phyloP scores from a whole-genome alignment of 2,797 vertebrate species.

The Characodon lateralis region DNA sequence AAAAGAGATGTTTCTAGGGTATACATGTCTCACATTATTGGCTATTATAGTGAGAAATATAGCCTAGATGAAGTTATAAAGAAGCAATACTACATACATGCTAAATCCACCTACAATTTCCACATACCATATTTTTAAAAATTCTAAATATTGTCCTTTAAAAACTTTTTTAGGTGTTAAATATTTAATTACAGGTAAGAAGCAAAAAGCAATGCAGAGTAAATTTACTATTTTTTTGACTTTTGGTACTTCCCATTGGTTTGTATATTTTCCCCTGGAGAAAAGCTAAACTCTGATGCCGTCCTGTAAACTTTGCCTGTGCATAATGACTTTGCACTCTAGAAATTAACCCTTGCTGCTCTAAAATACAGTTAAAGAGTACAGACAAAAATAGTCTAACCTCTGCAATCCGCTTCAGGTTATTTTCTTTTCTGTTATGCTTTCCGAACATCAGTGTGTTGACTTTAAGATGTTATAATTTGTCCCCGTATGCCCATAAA shows the following conservation, averaged over 20 bases:
- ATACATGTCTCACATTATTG: no score
- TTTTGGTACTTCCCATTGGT: slow-evolving; percentile 20
- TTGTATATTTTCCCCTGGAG: slow-evolving; percentile 39
- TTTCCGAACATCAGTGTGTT: slow-evolving; percentile 69
- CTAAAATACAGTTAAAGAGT: slow-evolving; percentile 42
- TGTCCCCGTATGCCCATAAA: slow-evolving; percentile 72
- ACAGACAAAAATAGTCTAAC: slow-evolving; percentile 52
- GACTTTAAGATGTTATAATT: slow-evolving; percentile 74
- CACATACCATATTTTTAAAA: neutral
- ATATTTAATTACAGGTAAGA: slow-evolving; percentile 22
- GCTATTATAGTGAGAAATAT: no score
- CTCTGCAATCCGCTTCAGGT: slow-evolving; percentile 55
- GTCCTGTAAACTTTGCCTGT: slow-evolving; percentile 45
- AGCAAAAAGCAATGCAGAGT: slow-evolving; percentile 38
- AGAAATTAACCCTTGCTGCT: slow-evolving; percentile 59
- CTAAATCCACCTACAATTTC: no score
- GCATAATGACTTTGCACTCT: slow-evolving; percentile 53
- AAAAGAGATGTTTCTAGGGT: no score
- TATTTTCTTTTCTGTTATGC: slow-evolving; percentile 65
- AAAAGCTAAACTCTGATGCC: slow-evolving; percentile 42
- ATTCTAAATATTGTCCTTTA: neutral
- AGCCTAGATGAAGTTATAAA: no score
- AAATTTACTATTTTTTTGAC: slow-evolving; percentile 41
- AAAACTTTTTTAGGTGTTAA: neutral
- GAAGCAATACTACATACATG: no score